Evolutionary conservation across 2,797 vertebrate species (phyloP).

Genomic region (Hipposideros larvatus): DNA sequence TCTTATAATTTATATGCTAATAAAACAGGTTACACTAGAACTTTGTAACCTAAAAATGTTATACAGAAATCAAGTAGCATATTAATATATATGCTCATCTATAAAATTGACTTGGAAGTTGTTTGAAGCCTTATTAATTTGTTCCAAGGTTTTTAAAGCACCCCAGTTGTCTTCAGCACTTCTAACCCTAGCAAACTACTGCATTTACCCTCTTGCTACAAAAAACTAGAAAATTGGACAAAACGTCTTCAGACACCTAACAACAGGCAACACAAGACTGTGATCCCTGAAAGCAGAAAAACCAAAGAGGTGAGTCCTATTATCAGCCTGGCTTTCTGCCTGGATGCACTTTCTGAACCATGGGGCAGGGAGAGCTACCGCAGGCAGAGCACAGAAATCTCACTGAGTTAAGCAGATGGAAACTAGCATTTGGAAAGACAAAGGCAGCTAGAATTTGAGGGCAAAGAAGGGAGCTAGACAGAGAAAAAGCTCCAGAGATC

Average conservation of each 20-base stretch:
- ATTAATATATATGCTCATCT: neutral
- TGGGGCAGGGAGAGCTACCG: neutral
- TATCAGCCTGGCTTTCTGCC: neutral
- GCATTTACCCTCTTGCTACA: neutral
- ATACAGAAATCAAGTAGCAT: neutral
- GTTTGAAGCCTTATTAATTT: neutral
- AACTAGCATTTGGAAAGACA: neutral
- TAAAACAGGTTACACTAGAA: neutral
- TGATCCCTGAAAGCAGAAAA: neutral
- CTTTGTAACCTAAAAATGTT: conserved; percentile 46
- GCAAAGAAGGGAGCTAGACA: neutral
- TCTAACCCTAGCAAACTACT: conserved; percentile 14
- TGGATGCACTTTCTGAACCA: neutral
- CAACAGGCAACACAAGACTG: neutral
- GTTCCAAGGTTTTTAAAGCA: conserved; percentile 10
- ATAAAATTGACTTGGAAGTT: neutral
- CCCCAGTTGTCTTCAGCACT: neutral
- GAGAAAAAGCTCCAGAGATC: neutral
- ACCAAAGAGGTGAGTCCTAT: neutral
- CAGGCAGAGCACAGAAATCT: neutral
- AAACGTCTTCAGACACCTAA: neutral
- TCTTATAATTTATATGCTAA: neutral
- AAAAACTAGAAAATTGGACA: neutral
- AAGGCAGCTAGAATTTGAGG: neutral
- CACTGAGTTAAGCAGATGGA: neutral